Evolutionary conservation across 2,797 vertebrate genomes (phyloP), one percentile per base, ranked within the genome.

Genomic region (Neosilurus mollespiculum): DNA sequence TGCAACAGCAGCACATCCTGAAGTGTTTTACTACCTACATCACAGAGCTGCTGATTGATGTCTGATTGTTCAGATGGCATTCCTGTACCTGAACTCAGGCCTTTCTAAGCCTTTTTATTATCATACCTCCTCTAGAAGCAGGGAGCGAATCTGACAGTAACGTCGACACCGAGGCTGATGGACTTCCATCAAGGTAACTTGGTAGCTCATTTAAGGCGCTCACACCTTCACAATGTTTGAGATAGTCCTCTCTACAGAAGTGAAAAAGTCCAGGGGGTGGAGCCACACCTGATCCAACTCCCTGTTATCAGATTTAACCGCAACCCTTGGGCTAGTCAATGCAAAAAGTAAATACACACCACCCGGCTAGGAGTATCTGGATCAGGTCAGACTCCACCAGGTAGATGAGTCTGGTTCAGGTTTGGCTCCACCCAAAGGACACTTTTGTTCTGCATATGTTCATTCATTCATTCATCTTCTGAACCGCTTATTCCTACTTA

Each of bases 61-160:
- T 69, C 66, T 69, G 58, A n/a, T 56, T 30, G 65, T 24, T 22
- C 12, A 43, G 24, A 10, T 69, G 37, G 43, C 9, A 11, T 12
- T 20, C 18, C 65, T n/a, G 4, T 53, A 24, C n/a, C 11, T 14
- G 70, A 9, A 26, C 43, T 26, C 22, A 49, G 18, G 11, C 51
- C 81, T 53, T 62, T 80, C 80, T 49, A 79, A 65, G 2, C 15
- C 22, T 64, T 70, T 61, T 9, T 30, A 30, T 49, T 65, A n/a
- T 20, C 22, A 14, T 24, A 9, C 78, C 20, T 11, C 72, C 59
- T 81, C 70, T 78, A 99, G 97, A 98, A 85, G 95, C 94, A 62
- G 96, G 96, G 75, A 98, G 96, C 26, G 98, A 98, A 93, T 96
- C 95, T 0, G 96, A 97, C 86, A 96, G 97, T 90, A 96, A 93